Evolutionary conservation across 2,797 vertebrate genomes (phyloP).

Genomic region (Phoebastria nigripes): DNA sequence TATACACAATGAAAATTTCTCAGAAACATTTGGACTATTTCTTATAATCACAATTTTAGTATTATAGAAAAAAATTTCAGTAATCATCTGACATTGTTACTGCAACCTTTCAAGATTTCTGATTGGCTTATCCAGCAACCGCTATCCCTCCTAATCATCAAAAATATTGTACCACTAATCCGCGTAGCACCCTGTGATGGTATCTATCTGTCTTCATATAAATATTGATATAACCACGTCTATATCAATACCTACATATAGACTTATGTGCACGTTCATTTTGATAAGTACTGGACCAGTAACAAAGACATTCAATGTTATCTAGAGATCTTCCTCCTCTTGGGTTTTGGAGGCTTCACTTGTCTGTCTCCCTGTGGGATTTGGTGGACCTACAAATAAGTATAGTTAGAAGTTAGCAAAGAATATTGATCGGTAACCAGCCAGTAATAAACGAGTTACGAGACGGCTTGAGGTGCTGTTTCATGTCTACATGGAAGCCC

Average conservation of each 20-base stretch:
- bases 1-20: slow-evolving; percentile 99
- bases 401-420: background rate
- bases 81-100: slow-evolving; percentile 89
- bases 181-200: slow-evolving; percentile 83
- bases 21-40: slow-evolving; percentile 99
- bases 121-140: slow-evolving; percentile 84
- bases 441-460: background rate
- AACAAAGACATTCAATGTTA: slow-evolving; percentile 92
- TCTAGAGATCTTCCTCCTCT: slow-evolving; percentile 99
- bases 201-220: slow-evolving; percentile 66
- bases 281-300: slow-evolving; percentile 73
- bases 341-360: slow-evolving; percentile 95
- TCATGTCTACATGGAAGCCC: fast-evolving
- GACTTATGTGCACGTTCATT: slow-evolving; percentile 69
- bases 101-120: slow-evolving; percentile 76
- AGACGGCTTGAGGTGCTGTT: background rate
- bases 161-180: slow-evolving; percentile 78
- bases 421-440: background rate
- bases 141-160: slow-evolving; percentile 73
- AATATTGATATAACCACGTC: slow-evolving; percentile 59
- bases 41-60: slow-evolving; percentile 84
- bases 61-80: slow-evolving; percentile 91
- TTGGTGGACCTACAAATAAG: slow-evolving; percentile 80
- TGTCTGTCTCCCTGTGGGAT: slow-evolving; percentile 93
- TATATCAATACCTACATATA: slow-evolving; percentile 71